Percentiles rank a stretch among this genome's conserved stretches.
Evolutionary conservation across 2,797 vertebrate species (phyloP).

Genomic region (Paratrypauchen microcephalus): DNA sequence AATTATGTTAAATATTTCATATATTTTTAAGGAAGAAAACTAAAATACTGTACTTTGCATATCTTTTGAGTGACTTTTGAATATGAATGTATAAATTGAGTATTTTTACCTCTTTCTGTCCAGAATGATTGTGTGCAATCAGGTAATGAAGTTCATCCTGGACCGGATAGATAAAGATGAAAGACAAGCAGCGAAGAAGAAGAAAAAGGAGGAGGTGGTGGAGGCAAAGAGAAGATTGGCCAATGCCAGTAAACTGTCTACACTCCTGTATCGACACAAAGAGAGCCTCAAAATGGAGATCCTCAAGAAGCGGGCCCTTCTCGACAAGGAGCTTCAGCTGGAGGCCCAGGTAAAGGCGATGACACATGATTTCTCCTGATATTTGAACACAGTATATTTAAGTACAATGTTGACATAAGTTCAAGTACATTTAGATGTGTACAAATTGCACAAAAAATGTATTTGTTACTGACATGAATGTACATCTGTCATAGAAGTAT

Average conservation of each 20-base stretch:
- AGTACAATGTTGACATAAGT: not conserved
- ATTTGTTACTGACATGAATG: not conserved
- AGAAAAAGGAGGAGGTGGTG: conserved; percentile 92
- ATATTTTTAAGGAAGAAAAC: not conserved
- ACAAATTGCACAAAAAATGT: not conserved
- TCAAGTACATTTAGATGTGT: not conserved
- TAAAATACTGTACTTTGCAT: not conserved
- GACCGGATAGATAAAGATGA: conserved; percentile 98
- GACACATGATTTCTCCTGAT: too few species aligned
- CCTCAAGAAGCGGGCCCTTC: conserved; percentile 91
- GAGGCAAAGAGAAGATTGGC: conserved; percentile 92
- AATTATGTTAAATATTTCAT: not conserved
- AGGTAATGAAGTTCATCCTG: conserved; percentile 97
- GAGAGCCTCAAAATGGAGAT: conserved; percentile 96
- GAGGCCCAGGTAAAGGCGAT: conserved; percentile 86
- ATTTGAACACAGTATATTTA: too few species aligned
- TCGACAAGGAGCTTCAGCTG: conserved; percentile 94
- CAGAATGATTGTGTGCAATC: conserved; percentile 98
- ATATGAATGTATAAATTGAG: not conserved
- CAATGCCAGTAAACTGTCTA: conserved; percentile 90
- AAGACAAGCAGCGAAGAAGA: conserved; percentile 89
- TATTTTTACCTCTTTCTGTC: conserved; percentile 23
- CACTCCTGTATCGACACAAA: conserved; percentile 94
- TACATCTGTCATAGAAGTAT: not conserved
- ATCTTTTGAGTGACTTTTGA: not conserved